Conservation (phyloP, 2,797 vertebrate species). For the Tolypeutes matacus region DNA sequence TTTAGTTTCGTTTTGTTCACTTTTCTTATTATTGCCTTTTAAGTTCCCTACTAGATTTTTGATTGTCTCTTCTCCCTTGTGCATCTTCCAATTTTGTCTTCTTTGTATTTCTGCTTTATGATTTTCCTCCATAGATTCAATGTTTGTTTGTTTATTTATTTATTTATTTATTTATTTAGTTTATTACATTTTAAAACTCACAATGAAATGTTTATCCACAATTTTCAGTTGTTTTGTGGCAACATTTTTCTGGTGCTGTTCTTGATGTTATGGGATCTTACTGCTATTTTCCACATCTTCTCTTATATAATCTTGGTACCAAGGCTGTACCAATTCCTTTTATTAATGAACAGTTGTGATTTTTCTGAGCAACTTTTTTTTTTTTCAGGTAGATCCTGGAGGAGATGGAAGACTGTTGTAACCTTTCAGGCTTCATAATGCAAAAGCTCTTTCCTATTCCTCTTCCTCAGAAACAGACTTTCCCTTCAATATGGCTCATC, state of each 20-base stretch:
- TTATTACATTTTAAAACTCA: background rate
- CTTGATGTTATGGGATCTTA: background rate
- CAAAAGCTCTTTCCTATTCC: background rate
- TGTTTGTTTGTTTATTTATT: no score
- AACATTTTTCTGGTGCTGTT: background rate
- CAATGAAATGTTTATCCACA: background rate
- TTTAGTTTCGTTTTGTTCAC: background rate
- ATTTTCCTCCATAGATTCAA: background rate
- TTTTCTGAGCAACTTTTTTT: background rate
- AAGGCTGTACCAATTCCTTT: background rate
- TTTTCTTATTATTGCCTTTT: background rate
- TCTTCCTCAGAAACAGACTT: background rate
- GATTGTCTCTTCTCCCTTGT: background rate
- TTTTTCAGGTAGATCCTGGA: background rate
- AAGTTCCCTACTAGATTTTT: background rate
- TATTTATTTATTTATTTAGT: no score
- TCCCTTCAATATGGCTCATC: background rate
- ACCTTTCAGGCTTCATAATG: background rate
- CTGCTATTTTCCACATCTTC: background rate
- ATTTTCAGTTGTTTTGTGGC: background rate
- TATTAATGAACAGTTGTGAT: background rate
- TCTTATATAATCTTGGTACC: background rate
- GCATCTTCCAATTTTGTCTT: background rate
- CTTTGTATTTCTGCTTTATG: background rate
- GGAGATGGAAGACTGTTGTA: background rate